These are phyloP conservation scores for Rhinatrema bivittatum DNA, from an alignment of 2,797 vertebrate genomes.

Conservation along the genomic window DNA sequence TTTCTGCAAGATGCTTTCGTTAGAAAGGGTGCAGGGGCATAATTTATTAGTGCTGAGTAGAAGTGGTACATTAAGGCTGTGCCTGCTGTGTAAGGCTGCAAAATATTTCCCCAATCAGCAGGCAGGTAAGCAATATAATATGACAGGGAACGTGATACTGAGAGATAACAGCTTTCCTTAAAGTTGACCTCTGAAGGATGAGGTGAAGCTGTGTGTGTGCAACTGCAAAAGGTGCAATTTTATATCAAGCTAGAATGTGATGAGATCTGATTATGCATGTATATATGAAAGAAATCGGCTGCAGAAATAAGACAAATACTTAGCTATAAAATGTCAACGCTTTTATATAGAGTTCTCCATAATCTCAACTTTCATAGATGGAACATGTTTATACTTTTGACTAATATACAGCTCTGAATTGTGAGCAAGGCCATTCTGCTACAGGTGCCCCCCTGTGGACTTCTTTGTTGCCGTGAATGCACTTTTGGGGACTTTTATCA, in stretches of 20 bases:
- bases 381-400: slow-evolving; percentile 1
- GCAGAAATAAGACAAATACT: slow-evolving; percentile 18
- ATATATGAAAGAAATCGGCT: no score
- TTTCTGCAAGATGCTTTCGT: neutral
- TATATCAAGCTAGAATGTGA: slow-evolving; percentile 36
- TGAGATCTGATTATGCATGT: slow-evolving; percentile 46
- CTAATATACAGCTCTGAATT: slow-evolving; percentile 1
- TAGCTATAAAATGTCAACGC: slow-evolving; percentile 16
- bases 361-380: slow-evolving; percentile 15
- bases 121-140: slow-evolving; percentile 16
- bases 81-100: slow-evolving; percentile 19
- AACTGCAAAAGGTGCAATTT: slow-evolving; percentile 32
- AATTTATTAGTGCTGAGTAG: slow-evolving; percentile 31
- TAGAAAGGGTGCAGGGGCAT: slow-evolving; percentile 30
- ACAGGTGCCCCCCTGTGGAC: no score
- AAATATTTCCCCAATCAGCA: slow-evolving; percentile 23
- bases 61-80: slow-evolving; percentile 25
- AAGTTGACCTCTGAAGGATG: slow-evolving; percentile 30
- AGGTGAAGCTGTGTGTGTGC: slow-evolving; percentile 29
- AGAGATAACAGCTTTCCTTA: slow-evolving; percentile 14
- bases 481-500: no score
- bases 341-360: neutral
- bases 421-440: no score
- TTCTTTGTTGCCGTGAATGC: no score
- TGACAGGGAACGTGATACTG: slow-evolving; percentile 20